These are phyloP conservation scores for Anguilla obscura DNA, from an alignment of 2,797 vertebrate species.

Conservation along the genomic window DNA sequence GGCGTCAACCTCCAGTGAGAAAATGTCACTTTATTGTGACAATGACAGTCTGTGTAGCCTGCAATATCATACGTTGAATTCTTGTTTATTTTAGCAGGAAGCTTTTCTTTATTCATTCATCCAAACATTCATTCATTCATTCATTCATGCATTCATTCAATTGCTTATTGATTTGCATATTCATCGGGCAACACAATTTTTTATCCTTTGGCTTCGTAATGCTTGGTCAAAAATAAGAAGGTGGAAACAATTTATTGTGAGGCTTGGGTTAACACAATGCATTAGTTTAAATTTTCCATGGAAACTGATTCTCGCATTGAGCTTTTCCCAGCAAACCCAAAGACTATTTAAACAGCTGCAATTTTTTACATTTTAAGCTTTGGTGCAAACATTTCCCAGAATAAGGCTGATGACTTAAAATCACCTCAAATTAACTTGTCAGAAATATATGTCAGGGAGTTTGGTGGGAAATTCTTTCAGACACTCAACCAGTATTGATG, in stretches of 20 bases:
- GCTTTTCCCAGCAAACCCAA: slow-evolving; percentile 29
- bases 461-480: neutral
- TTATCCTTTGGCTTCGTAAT: neutral
- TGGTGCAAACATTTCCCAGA: slow-evolving; percentile 9
- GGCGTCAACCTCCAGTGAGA: too few species aligned
- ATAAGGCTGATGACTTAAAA: slow-evolving; percentile 38
- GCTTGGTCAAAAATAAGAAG: neutral
- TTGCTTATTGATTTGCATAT: neutral
- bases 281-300: slow-evolving; percentile 20
- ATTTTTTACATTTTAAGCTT: neutral
- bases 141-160: neutral
- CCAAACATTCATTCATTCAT: neutral
- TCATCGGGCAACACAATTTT: too few species aligned
- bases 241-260: neutral
- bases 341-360: slow-evolving; percentile 39
- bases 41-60: neutral
- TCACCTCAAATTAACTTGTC: slow-evolving; percentile 27
- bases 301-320: slow-evolving; percentile 32
- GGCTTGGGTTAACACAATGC: slow-evolving; percentile 9
- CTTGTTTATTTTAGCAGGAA: neutral
- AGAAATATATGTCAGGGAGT: slow-evolving; percentile 21
- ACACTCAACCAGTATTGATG: neutral
- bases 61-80: neutral
- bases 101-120: neutral
- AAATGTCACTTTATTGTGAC: neutral